Conservation (phyloP, 2,797 vertebrate species). For the Rhodeus uyekii region DNA sequence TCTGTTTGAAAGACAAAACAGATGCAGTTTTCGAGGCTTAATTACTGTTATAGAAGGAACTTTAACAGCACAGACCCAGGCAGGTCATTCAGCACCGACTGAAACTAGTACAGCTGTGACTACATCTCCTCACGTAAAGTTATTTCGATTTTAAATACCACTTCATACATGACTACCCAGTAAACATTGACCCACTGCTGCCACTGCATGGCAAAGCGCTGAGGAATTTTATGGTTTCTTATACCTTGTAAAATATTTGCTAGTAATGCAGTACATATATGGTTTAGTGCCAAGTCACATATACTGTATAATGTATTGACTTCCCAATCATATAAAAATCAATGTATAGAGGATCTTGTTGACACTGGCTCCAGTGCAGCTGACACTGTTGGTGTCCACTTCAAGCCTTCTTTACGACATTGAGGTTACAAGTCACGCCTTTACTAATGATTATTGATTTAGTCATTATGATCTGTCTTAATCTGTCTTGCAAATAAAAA, state of each 20-base stretch:
- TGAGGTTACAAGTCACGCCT: constrained; percentile 21
- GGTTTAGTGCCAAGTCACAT: constrained; percentile 18
- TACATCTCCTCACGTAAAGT: constrained; percentile 8
- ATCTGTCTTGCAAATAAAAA: not conserved
- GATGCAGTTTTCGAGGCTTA: constrained; percentile 23
- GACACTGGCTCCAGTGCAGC: constrained; percentile 7
- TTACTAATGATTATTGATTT: not conserved
- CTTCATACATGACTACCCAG: not conserved
- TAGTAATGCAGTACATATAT: not conserved
- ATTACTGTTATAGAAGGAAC: constrained; percentile 29
- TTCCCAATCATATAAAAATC: constrained; percentile 16
- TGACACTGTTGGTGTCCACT: not conserved
- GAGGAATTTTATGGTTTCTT: not conserved
- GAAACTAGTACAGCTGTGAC: constrained; percentile 22
- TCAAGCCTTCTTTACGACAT: not conserved
- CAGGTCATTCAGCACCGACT: constrained; percentile 32
- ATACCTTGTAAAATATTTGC: constrained; percentile 16
- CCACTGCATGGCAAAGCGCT: not conserved
- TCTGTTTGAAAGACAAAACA: constrained; percentile 31
- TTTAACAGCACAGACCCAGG: constrained; percentile 27
- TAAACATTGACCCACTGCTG: not conserved
- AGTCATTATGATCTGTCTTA: not conserved
- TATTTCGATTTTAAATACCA: constrained; percentile 20
- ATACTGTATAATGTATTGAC: not conserved
- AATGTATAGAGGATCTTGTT: constrained; percentile 28